Evolutionary conservation across 2,888 invertebrate genomes (phyloP), one percentile per base, ranked within the genome.

Genomic region (Eristalinus aeneus): DNA sequence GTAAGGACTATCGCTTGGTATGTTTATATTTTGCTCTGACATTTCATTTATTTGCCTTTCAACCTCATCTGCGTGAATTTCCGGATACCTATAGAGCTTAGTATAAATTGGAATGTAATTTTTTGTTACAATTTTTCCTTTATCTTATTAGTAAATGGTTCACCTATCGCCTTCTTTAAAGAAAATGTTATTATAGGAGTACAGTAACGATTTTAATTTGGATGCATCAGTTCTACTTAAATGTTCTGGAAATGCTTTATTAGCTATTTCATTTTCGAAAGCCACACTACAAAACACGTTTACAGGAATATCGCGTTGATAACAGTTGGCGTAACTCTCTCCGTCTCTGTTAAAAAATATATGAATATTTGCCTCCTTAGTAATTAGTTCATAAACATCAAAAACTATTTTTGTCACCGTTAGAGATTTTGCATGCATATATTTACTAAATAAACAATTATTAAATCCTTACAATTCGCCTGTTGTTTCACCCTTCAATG

Each of bases 401-500:
- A n/a, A n/a, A n/a, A n/a, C n/a, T n/a, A n/a, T n/a, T n/a, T n/a
- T n/a, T n/a, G n/a, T n/a, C n/a, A n/a, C n/a, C n/a, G n/a, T n/a
- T n/a, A n/a, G n/a, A n/a, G n/a, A n/a, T n/a, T n/a, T n/a, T n/a
- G n/a, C n/a, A n/a, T n/a, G n/a, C n/a, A n/a, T n/a, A n/a, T n/a
- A n/a, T n/a, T n/a, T n/a, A n/a, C n/a, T n/a, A n/a, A n/a, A n/a
- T n/a, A 36, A 36, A 9, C 11, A 36, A 61, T 81, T 12, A 74
- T 72, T 20, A 76, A 78, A 84, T 78, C 74, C 46, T 78, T 74
- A 4, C 61, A 63, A 61, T 78, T 84, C 22, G 83, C 83, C 11
- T 54, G 80, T 5, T 63, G 58, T 12, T 77, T 63, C 23, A 83
- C 64, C 9, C 23, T 83, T 8, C 12, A 2, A 16, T 64, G 64